Conservation (phyloP, 2,888 invertebrate genomes). For the Drosophila histrio region DNA sequence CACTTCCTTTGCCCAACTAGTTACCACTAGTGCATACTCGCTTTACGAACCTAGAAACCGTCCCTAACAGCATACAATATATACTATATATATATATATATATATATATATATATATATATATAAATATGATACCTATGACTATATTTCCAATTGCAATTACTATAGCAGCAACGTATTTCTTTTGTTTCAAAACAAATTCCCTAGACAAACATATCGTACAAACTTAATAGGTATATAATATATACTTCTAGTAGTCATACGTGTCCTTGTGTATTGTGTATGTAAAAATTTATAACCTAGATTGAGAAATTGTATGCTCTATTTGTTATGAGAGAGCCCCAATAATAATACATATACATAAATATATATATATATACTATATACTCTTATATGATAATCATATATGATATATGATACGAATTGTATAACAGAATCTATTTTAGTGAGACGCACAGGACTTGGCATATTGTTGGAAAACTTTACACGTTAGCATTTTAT, state of each 20-base stretch:
- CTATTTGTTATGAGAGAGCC: constrained; percentile 34
- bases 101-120: constrained; percentile 21
- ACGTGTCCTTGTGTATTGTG: constrained; percentile 33
- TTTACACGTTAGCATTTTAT: constrained; percentile 76
- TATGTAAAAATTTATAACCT: constrained; percentile 33
- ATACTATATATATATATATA: background rate
- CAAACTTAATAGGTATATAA: constrained; percentile 71
- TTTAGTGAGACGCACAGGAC: constrained; percentile 77
- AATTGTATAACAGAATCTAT: constrained; percentile 46
- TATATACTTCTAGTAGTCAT: constrained; percentile 43
- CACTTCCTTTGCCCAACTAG: constrained; percentile 67
- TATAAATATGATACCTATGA: constrained; percentile 10
- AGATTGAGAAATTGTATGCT: constrained; percentile 22
- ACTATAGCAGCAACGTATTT: constrained; percentile 37
- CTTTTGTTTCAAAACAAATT: constrained; percentile 42
- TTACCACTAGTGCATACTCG: constrained; percentile 64
- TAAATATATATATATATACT: constrained; percentile 23
- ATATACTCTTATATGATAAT: constrained; percentile 37
- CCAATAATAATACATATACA: constrained; percentile 33
- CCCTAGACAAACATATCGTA: constrained; percentile 84
- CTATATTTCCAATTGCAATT: constrained; percentile 40
- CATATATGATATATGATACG: constrained; percentile 37
- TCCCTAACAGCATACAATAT: constrained; percentile 67
- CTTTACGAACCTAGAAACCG: constrained; percentile 79
- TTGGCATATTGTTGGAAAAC: constrained; percentile 65